Evolutionary conservation across 2,888 invertebrate genomes (phyloP), one percentile per base, ranked within the genome.

Genomic region (Bruchidius siliquastri): DNA sequence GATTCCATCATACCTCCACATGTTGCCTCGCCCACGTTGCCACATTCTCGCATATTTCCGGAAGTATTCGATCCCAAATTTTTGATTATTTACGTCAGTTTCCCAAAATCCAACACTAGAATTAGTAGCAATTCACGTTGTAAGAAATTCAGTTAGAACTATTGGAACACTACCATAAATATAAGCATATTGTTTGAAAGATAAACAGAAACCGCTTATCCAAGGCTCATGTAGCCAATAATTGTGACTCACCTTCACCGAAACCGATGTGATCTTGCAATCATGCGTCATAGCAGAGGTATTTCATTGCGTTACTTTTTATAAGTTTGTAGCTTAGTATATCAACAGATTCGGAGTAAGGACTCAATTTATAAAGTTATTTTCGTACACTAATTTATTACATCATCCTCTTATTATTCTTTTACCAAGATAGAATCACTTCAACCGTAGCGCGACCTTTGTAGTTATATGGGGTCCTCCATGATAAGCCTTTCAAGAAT

Each of bases 1-100:
- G 80, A 83, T 83, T 81, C 81, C 80, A 77, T 80, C 79, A 75
- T 78, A 77, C 79, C 79, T 77, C 77, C 80, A 79, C 80, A 79
- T 79, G 80, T 79, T 78, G 77, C 77, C 75, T 78, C 76, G 73
- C 74, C 32, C 71, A 22, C 49, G 74, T 74, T 76, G 76, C 74
- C 74, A 73, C 67, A 30, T 74, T 68, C n/a, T 68, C 67, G 22
- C 22, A 13, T 49, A 49, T 49, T 49, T 49, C 49, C 49, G 49
- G 49, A 49, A 49, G 18, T 49, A 18, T 18, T 49, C 18, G 49
- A 18, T 49, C 49, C 13, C 10, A 18, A 49, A 8, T 49, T 49
- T 49, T 49, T 1, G 49, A 1, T 49, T 3, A 49, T 49, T 49
- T 49, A 49, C 49, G 49, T 49, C 49, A 49, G 8, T 49, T 49